A percentile compares a stretch with the other conserved stretches of the same genome.
Evolutionary conservation across 1,140 invertebrate genomes (phyloP).

Genomic region (Hylaeus volcanicus): DNA sequence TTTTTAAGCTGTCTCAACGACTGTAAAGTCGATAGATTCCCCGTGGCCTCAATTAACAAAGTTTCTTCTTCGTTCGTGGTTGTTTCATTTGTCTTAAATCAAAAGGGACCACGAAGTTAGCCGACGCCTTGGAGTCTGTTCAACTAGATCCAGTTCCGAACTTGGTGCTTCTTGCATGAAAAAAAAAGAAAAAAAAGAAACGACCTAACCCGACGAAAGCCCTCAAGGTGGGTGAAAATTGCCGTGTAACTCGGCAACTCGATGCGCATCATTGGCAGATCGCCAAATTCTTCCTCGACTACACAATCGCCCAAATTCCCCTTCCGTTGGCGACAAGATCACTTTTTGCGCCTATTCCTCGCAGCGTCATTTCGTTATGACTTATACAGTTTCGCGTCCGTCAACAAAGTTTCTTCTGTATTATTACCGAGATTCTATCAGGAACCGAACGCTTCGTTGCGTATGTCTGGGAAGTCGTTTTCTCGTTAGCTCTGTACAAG

Average conservation of each 20-base stretch:
- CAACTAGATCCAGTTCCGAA: background rate
- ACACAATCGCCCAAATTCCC: background rate
- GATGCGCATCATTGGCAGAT: constrained; percentile 12
- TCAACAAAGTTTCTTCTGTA: background rate
- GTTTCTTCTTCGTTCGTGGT: background rate
- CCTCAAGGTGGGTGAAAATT: constrained; percentile 34
- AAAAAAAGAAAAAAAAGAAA: background rate
- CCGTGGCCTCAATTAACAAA: background rate
- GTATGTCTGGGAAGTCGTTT: background rate
- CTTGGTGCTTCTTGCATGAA: background rate
- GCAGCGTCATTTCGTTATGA: background rate
- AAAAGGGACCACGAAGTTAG: background rate
- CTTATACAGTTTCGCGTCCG: too few relatives aligned
- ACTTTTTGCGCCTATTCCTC: background rate
- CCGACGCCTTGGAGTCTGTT: background rate
- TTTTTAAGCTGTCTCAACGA: background rate
- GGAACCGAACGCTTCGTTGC: too few relatives aligned
- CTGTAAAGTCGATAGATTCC: background rate
- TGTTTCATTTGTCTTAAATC: constrained; percentile 28
- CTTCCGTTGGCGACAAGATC: background rate
- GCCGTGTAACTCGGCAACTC: background rate
- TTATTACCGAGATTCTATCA: background rate
- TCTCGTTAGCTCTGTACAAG: too few relatives aligned
- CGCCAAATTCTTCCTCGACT: constrained; percentile 4
- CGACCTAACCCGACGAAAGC: background rate